phyloP scores from a whole-genome alignment of 2,113 vertebrate genomes.

The Litocranius walleri region DNA sequence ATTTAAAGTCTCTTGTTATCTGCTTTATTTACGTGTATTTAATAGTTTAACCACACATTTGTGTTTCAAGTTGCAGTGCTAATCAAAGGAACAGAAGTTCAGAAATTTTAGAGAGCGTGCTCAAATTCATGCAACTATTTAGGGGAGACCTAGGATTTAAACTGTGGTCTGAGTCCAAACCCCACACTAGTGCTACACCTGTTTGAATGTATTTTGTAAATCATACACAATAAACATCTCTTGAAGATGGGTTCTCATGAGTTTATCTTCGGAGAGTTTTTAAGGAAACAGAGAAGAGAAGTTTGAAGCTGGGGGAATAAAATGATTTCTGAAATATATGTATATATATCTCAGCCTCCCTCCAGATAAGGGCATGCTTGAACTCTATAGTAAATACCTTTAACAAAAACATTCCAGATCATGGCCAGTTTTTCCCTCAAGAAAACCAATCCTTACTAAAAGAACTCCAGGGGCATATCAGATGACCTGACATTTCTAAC shows the following conservation, averaged over 20 bases:
- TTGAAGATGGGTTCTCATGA: not conserved
- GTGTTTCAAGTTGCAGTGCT: not conserved
- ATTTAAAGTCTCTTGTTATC: not conserved
- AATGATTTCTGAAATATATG: conserved; percentile 12
- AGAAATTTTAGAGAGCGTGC: not conserved
- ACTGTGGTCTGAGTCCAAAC: not conserved
- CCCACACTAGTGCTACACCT: not conserved
- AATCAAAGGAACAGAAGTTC: not conserved
- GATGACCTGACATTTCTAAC: conserved; percentile 20
- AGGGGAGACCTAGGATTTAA: not conserved
- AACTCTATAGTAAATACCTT: not conserved
- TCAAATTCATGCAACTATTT: not conserved
- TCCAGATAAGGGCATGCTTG: not conserved
- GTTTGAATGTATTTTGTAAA: not conserved
- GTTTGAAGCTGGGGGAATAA: not conserved
- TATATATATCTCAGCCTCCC: not conserved
- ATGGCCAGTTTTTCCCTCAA: not conserved
- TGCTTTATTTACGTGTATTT: not conserved
- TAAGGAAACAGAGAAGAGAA: conserved; percentile 5
- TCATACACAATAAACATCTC: not conserved
- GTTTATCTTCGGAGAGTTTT: not conserved
- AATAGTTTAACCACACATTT: not conserved
- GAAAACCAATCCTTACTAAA: not conserved
- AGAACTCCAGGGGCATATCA: not conserved
- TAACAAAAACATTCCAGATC: conserved; percentile 1